Evolutionary conservation across 1,140 invertebrate species (phyloP), one percentile per base, ranked within the genome.

Genomic region (Caenorhabditis latens): DNA sequence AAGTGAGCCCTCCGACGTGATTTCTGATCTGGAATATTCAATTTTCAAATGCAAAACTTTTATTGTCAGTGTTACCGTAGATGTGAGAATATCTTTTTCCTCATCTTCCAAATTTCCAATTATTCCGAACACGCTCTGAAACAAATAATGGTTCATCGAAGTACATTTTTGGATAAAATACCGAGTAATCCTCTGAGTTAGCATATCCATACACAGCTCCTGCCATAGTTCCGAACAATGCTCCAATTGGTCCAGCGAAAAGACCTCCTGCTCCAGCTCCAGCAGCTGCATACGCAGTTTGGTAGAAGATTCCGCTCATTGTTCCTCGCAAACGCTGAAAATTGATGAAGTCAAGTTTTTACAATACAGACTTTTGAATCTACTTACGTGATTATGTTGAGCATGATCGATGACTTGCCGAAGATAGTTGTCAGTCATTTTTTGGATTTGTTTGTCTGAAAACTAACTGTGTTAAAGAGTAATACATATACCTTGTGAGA

Each of bases 191-290:
- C 2, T 50, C 71, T 4, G 71, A 79, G 21, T 79, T 79, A 8
- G 71, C 71, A 79, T 79, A 79, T 50, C 71, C 71, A 42, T 79
- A 79, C 43, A 79, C 71, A 11, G 71, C 71, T 21, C 71, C 71
- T 13, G 71, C 71, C 43, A 79, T 79, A 2, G 71, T 50, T 32
- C 71, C 71, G 14, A 79, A 79, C 71, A 79, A 24, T 24, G 71
- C 71, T 11, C 71, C 71, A 24, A 79, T 16, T 11, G 71, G 71
- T 79, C 71, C 71, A 24, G 46, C 71, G 32, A 79, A 11, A 53
- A 79, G 71, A 5, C 71, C 71, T 32, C 43, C 71, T 9, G 71
- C 71, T 50, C 71, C 71, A 50, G 71, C 71, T 21, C 71, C 71
- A 3, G 71, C 46, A 4, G 71, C 71, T 11, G 71, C 71, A 14